Evolutionary conservation across 2,113 vertebrate species (phyloP).

Genomic region (Nycticorax nycticorax): DNA sequence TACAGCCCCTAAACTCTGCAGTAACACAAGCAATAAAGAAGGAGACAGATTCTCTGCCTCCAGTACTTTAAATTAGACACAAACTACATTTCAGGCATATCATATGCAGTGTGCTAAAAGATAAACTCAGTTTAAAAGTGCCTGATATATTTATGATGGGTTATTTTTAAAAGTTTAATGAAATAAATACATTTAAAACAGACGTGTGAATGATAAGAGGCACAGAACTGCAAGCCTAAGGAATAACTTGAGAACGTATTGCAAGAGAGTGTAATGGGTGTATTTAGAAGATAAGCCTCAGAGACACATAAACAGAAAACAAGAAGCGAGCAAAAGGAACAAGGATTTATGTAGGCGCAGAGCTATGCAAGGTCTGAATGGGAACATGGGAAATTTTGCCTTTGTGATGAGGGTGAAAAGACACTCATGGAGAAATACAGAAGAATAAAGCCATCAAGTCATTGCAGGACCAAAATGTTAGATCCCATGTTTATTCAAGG

Average conservation of each 20-base stretch:
- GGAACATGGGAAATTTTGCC: neutral
- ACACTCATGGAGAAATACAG: fast-evolving
- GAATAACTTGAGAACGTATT: neutral
- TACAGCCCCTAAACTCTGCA: neutral
- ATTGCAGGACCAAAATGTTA: neutral
- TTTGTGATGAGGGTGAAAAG: neutral
- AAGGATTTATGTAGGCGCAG: neutral
- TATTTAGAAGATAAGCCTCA: neutral
- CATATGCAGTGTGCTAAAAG: neutral
- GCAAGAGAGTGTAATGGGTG: neutral
- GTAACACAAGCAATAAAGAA: neutral
- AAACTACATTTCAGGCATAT: neutral
- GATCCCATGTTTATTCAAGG: neutral
- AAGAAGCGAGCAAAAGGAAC: neutral
- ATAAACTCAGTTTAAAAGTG: neutral
- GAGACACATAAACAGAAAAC: neutral
- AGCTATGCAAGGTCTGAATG: neutral
- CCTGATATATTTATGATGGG: neutral
- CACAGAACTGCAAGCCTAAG: neutral
- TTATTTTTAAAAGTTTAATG: neutral
- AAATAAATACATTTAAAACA: neutral
- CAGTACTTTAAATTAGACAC: neutral
- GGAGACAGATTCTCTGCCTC: neutral
- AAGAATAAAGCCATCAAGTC: neutral
- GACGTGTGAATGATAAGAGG: neutral